These are phyloP conservation scores for Delichon dasypus DNA, from an alignment of 2,797 vertebrate genomes.

Conservation along the genomic window DNA sequence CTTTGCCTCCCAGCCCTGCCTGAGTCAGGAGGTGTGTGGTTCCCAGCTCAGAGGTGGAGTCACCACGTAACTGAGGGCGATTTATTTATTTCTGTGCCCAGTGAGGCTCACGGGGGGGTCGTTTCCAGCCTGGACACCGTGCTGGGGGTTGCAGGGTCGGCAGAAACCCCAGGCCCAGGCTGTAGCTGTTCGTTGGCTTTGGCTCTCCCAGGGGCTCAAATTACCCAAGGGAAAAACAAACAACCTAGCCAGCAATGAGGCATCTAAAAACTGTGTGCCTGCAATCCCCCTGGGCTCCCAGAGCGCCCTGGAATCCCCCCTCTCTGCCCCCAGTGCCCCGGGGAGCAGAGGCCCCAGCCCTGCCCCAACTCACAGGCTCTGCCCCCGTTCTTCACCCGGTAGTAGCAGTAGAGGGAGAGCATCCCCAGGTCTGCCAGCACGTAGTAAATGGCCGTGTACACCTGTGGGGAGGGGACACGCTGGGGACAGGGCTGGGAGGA, in stretches of 20 bases:
- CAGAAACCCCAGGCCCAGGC: background rate
- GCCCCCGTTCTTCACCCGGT: conserved; percentile 75
- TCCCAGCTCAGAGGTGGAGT: background rate
- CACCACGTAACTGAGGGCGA: accelerated
- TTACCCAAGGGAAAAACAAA: background rate
- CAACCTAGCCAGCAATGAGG: background rate
- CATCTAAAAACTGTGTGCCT: background rate
- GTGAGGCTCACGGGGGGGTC: background rate
- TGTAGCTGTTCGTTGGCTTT: background rate
- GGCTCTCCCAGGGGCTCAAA: background rate
- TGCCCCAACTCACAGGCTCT: conserved; percentile 28
- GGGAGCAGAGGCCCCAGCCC: background rate
- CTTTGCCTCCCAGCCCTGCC: background rate
- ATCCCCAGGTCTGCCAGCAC: conserved; percentile 88
- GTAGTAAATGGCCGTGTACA: conserved; percentile 93
- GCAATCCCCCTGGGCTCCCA: background rate
- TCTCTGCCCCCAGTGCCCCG: background rate
- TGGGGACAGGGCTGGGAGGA: background rate
- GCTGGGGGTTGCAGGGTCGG: accelerated
- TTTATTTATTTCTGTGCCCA: background rate
- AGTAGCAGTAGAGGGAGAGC: conserved; percentile 86
- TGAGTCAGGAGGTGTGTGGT: background rate
- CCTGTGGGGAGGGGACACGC: conserved; percentile 38
- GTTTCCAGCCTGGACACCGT: background rate
- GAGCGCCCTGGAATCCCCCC: background rate